These are phyloP conservation scores for Protodeltote pygarga DNA, from an alignment of 2,888 invertebrate species.

Conservation along the genomic window DNA sequence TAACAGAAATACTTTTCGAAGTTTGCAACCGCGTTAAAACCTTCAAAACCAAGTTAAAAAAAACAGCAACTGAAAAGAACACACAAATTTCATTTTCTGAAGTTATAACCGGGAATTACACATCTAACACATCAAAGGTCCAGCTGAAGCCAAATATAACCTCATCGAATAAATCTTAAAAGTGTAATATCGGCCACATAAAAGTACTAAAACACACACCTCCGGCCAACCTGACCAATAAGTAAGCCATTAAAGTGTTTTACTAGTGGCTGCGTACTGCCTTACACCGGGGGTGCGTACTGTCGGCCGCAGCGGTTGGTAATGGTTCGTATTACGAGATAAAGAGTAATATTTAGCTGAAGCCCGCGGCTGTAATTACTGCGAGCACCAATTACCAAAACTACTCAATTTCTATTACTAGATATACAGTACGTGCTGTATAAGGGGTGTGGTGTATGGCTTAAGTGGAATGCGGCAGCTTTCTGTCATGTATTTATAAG, in stretches of 20 bases:
- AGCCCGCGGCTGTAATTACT: conserved; percentile 44
- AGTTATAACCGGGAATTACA: background rate
- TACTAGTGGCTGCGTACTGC: background rate
- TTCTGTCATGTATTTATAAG: no score
- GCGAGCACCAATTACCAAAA: conserved; percentile 48
- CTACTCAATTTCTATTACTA: conserved; percentile 51
- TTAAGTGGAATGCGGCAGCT: conserved; percentile 6
- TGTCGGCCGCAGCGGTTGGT: background rate
- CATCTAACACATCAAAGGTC: background rate
- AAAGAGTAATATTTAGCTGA: conserved; percentile 19
- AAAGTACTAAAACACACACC: background rate
- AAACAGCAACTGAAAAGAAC: background rate
- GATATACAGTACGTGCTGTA: conserved; percentile 30
- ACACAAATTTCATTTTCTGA: background rate
- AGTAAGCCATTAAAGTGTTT: conserved; percentile 16
- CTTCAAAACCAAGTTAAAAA: conserved; percentile 10
- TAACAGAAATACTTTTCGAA: background rate
- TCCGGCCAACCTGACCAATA: conserved; percentile 7
- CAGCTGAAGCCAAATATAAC: background rate
- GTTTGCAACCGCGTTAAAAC: background rate
- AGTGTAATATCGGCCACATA: conserved; percentile 16
- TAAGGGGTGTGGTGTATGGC: conserved; percentile 12
- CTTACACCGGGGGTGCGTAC: background rate
- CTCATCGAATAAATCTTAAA: conserved; percentile 22
- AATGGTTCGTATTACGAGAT: background rate